Evolutionary conservation across 2,888 invertebrate species (phyloP).

Genomic region (Sclerodermus sp.): DNA sequence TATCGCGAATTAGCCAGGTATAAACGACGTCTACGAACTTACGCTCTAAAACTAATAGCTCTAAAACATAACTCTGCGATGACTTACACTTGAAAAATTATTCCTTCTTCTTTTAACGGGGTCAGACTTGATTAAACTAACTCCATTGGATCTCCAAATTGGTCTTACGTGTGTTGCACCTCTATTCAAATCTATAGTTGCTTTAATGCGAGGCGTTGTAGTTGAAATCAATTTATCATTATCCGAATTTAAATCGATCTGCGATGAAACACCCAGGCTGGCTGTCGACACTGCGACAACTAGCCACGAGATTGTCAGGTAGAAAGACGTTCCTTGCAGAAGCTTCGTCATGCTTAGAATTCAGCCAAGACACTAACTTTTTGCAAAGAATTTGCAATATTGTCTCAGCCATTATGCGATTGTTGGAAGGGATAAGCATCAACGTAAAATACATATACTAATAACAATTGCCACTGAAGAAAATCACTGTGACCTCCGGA

Average conservation of each 20-base stretch:
- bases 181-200: background rate
- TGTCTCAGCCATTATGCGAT: no score
- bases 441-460: slow-evolving; percentile 3
- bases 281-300: background rate
- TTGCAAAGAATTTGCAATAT: no score
- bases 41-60: no score
- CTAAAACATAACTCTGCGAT: no score
- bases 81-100: slow-evolving; percentile 14
- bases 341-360: no score
- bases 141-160: no score
- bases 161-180: background rate
- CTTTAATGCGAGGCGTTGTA: background rate
- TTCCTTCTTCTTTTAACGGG: slow-evolving; percentile 7
- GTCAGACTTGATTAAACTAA: no score
- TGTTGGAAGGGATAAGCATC: slow-evolving; percentile 21
- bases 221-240: slow-evolving; percentile 9
- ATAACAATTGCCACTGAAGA: slow-evolving; percentile 27
- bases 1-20: no score
- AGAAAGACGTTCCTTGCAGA: no score
- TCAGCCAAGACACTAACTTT: no score
- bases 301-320: background rate
- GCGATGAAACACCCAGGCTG: slow-evolving; percentile 28
- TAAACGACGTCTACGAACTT: no score
- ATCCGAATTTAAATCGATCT: slow-evolving; percentile 29
- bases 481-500: slow-evolving; percentile 35